Evolutionary conservation across 2,797 vertebrate genomes (phyloP).

Genomic region (Arnoldichthys spilopterus): DNA sequence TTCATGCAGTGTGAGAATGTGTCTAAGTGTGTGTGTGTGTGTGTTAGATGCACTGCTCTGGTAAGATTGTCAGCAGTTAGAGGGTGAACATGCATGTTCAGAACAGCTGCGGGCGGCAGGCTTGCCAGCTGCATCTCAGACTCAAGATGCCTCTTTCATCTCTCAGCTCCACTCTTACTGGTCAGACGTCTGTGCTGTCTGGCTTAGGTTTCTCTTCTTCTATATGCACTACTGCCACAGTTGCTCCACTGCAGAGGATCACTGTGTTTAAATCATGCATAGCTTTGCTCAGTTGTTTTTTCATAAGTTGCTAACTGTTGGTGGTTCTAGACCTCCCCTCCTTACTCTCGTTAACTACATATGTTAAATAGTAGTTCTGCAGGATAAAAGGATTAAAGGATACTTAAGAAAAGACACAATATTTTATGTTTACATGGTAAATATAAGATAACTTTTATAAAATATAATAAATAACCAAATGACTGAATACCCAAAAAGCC

Average conservation of each 20-base stretch:
- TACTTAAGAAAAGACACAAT: background rate
- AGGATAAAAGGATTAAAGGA: too few species aligned
- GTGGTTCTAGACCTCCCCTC: background rate
- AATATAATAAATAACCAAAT: background rate
- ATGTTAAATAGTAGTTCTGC: background rate
- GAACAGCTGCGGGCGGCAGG: conserved; percentile 67
- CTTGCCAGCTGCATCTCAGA: conserved; percentile 66
- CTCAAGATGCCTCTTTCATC: conserved; percentile 42
- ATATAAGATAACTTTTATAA: too few species aligned
- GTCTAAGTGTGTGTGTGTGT: conserved; percentile 18
- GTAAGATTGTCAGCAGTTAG: background rate
- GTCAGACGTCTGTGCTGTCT: background rate
- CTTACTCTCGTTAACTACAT: background rate
- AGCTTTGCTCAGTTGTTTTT: background rate
- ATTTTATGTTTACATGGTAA: background rate
- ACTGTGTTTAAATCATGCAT: conserved; percentile 7
- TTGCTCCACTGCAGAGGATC: conserved; percentile 10
- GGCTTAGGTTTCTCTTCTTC: background rate
- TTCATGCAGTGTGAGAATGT: conserved; percentile 35
- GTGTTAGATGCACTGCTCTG: conserved; percentile 72
- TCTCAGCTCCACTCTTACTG: conserved; percentile 23
- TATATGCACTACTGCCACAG: background rate
- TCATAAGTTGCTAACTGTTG: background rate
- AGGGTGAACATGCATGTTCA: background rate
- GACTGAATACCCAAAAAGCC: background rate